phyloP scores from a whole-genome alignment of 1,140 invertebrate genomes.

The Drosophila carrolli region DNA sequence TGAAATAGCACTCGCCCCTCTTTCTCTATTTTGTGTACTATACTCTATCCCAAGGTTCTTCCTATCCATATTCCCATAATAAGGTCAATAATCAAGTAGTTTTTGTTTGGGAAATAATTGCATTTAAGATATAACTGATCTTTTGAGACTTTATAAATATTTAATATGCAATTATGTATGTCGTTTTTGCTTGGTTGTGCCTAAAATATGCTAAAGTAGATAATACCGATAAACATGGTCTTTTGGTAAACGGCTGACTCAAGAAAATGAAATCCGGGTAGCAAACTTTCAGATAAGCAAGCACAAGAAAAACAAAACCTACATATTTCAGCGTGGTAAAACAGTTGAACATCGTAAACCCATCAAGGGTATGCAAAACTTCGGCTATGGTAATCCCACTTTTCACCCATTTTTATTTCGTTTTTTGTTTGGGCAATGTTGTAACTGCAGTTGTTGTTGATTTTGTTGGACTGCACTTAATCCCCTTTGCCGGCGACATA shows the following conservation, averaged over 20 bases:
- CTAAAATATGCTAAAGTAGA: slow-evolving; percentile 21
- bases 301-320: slow-evolving; percentile 1
- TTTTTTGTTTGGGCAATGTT: slow-evolving; percentile 57
- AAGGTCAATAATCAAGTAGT: background rate
- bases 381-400: slow-evolving; percentile 19
- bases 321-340: slow-evolving; percentile 8
- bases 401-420: slow-evolving; percentile 20
- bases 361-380: slow-evolving; percentile 24
- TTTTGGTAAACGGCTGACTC: slow-evolving; percentile 21
- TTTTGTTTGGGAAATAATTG: no score
- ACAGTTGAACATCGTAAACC: background rate
- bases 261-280: slow-evolving; percentile 21
- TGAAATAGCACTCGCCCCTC: slow-evolving; percentile 1
- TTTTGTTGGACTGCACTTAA: slow-evolving; percentile 69
- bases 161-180: background rate
- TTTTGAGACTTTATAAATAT: background rate
- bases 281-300: slow-evolving; percentile 14
- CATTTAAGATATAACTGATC: no score
- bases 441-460: slow-evolving; percentile 58
- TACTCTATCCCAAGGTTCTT: slow-evolving; percentile 6
- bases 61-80: background rate
- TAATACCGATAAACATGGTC: slow-evolving; percentile 35
- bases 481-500: slow-evolving; percentile 61
- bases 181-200: background rate
- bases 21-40: background rate